A percentile compares a stretch with the other conserved stretches of the same genome.
These are phyloP conservation scores for Ophion ventricosus DNA, from an alignment of 2,888 invertebrate species.

Conservation along the genomic window DNA sequence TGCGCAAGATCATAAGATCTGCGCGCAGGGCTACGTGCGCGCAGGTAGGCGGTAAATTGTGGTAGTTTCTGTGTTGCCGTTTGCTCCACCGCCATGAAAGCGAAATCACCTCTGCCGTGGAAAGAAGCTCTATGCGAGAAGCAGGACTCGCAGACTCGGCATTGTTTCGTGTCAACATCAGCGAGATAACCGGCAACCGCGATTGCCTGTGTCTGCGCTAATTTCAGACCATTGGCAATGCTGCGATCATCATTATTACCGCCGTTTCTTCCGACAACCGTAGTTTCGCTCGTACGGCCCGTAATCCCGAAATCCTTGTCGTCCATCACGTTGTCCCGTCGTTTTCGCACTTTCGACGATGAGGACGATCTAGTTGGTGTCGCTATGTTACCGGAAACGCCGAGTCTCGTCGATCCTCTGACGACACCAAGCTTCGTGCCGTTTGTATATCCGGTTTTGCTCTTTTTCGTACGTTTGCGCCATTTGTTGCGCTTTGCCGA, in stretches of 20 bases:
- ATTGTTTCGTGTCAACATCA: constrained; percentile 84
- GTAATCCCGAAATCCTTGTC: constrained; percentile 50
- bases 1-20: no score
- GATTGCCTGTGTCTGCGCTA: constrained; percentile 90
- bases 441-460: constrained; percentile 60
- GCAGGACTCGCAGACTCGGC: constrained; percentile 82
- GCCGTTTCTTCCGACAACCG: constrained; percentile 12
- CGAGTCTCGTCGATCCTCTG: constrained; percentile 3
- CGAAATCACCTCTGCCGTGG: constrained; percentile 86
- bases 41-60: not conserved
- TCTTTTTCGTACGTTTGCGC: constrained; percentile 77
- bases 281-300: constrained; percentile 22
- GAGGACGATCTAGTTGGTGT: constrained; percentile 24
- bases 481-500: constrained; percentile 69
- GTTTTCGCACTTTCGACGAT: constrained; percentile 56
- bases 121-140: constrained; percentile 87
- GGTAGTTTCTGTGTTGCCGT: constrained; percentile 37
- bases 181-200: constrained; percentile 88
- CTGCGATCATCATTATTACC: constrained; percentile 82
- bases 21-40: no score
- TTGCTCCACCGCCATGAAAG: constrained; percentile 29
- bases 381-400: constrained; percentile 22
- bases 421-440: constrained; percentile 35
- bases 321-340: constrained; percentile 50
- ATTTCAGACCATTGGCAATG: constrained; percentile 88